Evolutionary conservation across 2,888 invertebrate genomes (phyloP), one percentile per base, ranked within the genome.

Genomic region (Panzeria rudis): DNA sequence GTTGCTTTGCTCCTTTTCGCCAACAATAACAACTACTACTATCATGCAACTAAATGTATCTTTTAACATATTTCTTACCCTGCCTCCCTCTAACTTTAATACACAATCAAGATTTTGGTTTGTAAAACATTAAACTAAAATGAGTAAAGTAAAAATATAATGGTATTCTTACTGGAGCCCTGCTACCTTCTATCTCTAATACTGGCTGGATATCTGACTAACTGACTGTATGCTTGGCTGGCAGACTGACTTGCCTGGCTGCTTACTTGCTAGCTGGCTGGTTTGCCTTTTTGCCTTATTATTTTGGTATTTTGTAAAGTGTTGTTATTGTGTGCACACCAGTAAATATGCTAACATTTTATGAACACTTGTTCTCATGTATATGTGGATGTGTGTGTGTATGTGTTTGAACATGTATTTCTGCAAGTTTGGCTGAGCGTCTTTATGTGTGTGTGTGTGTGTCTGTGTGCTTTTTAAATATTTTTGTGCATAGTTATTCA

Each of bases 321-420:
- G 59, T 69, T 47, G 56, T 64, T 79, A 32, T 72, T 59, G 59
- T 78, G 69, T 79, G 41, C 64, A 56, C 56, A 82, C 85, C 50
- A 85, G 85, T 85, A 85, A 85, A 85, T 85, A 79, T 82, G 85
- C 82, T 82, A 85, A 82, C 82, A 64, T 64, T 75, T 85, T 85
- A 50, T 56, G 23, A 59, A 76, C 61, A 41, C 35, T 32, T 35
- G n/a, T 56, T 1, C 54, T 23, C 8, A 6, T 25, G 17, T 62
- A n/a, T 5, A 15, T 56, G 13, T 38, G 47, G 56, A 2, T 59
- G 17, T 68, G 52, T 29, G 23, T 56, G 25, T 52, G 32, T 64
- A 23, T 52, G n/a, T 7, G 20, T 5, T 29, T 29, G 29, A 29
- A 29, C 29, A 29, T 69, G 8, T 56, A 41, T 17, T 9, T 20